Conservation (phyloP, 1,140 invertebrate genomes). For the Pseudomyrmex dendroicus region DNA sequence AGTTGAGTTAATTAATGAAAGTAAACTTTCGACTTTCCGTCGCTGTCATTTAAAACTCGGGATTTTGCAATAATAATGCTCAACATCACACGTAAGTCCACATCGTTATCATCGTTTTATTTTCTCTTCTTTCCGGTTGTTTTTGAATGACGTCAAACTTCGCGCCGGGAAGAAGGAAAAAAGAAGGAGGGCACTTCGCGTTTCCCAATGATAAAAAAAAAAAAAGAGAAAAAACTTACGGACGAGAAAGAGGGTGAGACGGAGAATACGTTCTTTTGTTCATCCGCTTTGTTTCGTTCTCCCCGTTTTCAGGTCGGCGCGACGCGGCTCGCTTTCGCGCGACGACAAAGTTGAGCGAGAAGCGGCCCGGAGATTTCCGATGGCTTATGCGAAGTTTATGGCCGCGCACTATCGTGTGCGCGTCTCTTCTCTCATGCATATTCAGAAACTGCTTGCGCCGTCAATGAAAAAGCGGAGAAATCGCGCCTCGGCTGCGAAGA, state of each 20-base stretch:
- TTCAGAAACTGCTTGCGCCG: conserved; percentile 67
- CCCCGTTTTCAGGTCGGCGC: conserved; percentile 42
- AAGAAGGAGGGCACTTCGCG: conserved; percentile 13
- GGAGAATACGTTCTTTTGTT: conserved; percentile 43
- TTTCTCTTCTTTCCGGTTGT: background rate
- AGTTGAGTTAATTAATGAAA: conserved; percentile 59
- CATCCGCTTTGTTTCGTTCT: conserved; percentile 34
- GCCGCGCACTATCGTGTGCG: conserved; percentile 21
- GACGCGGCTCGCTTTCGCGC: background rate
- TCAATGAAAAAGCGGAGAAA: conserved; percentile 60
- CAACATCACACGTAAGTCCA: background rate
- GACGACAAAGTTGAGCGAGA: conserved; percentile 31
- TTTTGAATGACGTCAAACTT: too few species aligned
- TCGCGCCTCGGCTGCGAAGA: conserved; percentile 33
- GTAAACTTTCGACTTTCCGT: conserved; percentile 45
- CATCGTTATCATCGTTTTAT: background rate
- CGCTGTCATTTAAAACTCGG: conserved; percentile 19
- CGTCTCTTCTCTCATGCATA: conserved; percentile 71
- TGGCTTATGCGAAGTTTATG: conserved; percentile 53
- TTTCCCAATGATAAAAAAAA: background rate
- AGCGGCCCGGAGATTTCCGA: conserved; percentile 37
- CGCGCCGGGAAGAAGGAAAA: too few species aligned
- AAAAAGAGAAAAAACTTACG: background rate
- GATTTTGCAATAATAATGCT: conserved; percentile 22
- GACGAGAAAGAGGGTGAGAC: background rate